Evolutionary conservation across 2,113 vertebrate genomes (phyloP).

Genomic region (Rhegmatorhina hoffmannsi): DNA sequence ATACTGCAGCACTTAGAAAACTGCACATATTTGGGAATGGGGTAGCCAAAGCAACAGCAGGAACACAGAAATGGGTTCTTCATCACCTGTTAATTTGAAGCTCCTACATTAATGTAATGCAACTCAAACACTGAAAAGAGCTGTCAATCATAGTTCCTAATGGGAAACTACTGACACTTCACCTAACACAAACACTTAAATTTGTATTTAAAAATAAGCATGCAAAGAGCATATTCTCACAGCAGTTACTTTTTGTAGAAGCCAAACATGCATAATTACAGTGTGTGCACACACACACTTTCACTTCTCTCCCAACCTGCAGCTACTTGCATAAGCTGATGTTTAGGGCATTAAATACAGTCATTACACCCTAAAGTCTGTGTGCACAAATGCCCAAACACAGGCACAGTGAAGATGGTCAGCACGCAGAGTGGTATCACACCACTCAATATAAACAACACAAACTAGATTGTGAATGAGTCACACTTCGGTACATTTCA

Average conservation of each 20-base stretch:
- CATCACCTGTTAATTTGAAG: neutral
- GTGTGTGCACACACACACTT: neutral
- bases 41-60: neutral
- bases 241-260: neutral
- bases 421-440: neutral
- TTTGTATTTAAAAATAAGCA: constrained; percentile 1
- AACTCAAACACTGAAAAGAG: neutral
- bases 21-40: neutral
- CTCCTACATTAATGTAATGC: neutral
- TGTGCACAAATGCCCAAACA: rapidly evolving
- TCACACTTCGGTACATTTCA: neutral
- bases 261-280: neutral
- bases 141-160: neutral
- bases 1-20: neutral
- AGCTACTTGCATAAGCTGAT: neutral
- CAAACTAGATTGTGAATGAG: neutral
- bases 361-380: neutral
- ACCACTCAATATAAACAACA: neutral
- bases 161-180: neutral
- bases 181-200: neutral
- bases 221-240: neutral
- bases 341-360: neutral
- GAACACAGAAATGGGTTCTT: neutral
- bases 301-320: constrained; percentile 26
- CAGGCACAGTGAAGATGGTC: neutral